A percentile compares a stretch with the other conserved stretches of the same genome.
These are phyloP conservation scores for Dendroctonus ponderosae DNA, from an alignment of 1,140 invertebrate species.

Conservation along the genomic window DNA sequence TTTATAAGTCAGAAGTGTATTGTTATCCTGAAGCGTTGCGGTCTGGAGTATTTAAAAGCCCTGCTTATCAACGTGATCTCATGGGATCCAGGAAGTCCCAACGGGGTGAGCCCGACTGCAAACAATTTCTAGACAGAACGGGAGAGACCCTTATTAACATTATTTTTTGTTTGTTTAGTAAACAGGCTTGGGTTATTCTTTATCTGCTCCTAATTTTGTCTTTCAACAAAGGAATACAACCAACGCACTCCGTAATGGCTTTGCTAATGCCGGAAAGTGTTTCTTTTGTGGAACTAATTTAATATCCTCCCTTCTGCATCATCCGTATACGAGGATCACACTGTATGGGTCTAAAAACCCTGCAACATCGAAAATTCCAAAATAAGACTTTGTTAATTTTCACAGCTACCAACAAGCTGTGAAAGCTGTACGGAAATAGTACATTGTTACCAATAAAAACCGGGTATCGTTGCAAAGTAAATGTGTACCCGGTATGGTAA, in stretches of 20 bases:
- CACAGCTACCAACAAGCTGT: too few relatives aligned
- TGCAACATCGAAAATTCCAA: too few relatives aligned
- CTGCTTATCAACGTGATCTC: slow-evolving; percentile 47
- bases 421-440: too few relatives aligned
- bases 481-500: slow-evolving; percentile 37
- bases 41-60: slow-evolving; percentile 48
- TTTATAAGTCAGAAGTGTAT: slow-evolving; percentile 50
- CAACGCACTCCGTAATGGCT: slow-evolving; percentile 12
- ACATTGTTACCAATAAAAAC: slow-evolving; percentile 20
- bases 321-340: not conserved
- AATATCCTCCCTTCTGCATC: not conserved
- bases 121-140: slow-evolving; percentile 28
- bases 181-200: slow-evolving; percentile 24
- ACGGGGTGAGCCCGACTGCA: slow-evolving; percentile 13
- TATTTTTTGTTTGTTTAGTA: slow-evolving; percentile 32
- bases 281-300: slow-evolving; percentile 22
- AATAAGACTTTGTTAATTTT: too few relatives aligned
- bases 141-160: slow-evolving; percentile 31
- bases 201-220: slow-evolving; percentile 12
- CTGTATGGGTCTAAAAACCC: not conserved
- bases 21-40: slow-evolving; percentile 47
- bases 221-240: slow-evolving; percentile 17
- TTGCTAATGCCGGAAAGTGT: slow-evolving; percentile 15
- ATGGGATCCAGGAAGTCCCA: slow-evolving; percentile 28
- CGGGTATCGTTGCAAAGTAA: slow-evolving; percentile 19